Evolutionary conservation across 2,888 invertebrate species (phyloP), one percentile per base, ranked within the genome.

Genomic region (Watsonalla binaria): DNA sequence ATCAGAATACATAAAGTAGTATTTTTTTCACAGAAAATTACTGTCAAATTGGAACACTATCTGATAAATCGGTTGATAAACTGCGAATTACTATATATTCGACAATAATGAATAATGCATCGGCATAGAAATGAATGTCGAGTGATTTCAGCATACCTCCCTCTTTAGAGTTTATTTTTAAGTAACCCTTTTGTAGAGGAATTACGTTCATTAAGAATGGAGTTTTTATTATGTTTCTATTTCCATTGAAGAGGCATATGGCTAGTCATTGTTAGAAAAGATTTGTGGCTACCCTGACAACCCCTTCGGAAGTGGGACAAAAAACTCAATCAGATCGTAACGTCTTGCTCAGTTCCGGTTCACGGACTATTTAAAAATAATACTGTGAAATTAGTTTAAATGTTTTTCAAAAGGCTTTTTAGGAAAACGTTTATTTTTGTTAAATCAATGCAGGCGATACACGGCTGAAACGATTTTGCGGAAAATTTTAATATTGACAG

Each of bases 141-240:
- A 47, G 33, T 48, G 42, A 5, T 24, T 59, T 61, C 68, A 78
- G 82, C 86, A 85, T 86, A 84, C 49, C 71, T 56, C 53, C 63
- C 55, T 42, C 48, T 24, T 58, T 46, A 54, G 49, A 54, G 71
- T 83, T 84, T 86, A 86, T 89, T 90, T 76, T 85, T 84, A 84
- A 80, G 76, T 80, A 86, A 86, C 89, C 90, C 89, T 87, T 90
- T 89, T 85, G 88, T 85, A 86, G 72, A 74, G 82, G 84, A 86
- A 90, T 89, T 86, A 86, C 73, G 86, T 88, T 89, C 87, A 90
- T 90, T 90, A 90, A 80, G 81, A 65, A 74, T 56, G 67, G 15
- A 14, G 37, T 74, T 85, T 88, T 89, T 89, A 86, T 80, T 83
- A 79, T 67, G 75, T 72, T 80, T 85, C 88, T 90, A 89, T 84